Percentiles rank a stretch among this genome's conserved stretches.
phyloP scores from a whole-genome alignment of 2,113 vertebrate genomes.

The Spea bombifrons region DNA sequence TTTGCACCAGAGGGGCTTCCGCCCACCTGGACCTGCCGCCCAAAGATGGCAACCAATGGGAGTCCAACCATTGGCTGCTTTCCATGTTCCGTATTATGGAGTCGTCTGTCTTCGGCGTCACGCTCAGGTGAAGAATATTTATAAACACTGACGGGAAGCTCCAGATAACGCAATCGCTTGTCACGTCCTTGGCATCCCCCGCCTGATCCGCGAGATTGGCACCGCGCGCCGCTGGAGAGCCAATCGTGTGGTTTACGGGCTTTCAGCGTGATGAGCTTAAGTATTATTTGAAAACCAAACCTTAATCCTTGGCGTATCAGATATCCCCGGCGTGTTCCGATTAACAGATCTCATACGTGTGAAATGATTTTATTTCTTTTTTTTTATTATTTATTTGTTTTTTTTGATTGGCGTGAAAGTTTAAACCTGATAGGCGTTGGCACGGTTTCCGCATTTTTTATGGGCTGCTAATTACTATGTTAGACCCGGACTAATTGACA shows the following conservation, averaged over 20 bases:
- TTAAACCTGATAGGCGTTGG: constrained; percentile 29
- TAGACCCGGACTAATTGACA: constrained; percentile 5
- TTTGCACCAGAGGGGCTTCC: too few species aligned
- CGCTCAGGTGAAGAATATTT: constrained; percentile 20
- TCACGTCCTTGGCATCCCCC: constrained; percentile 36
- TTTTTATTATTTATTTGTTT: not conserved
- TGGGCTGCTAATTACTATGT: constrained; percentile 2
- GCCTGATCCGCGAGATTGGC: constrained; percentile 17
- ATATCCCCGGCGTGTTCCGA: constrained; percentile 24
- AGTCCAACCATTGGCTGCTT: too few species aligned
- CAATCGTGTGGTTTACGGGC: constrained; percentile 12
- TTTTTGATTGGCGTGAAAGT: constrained; percentile 40
- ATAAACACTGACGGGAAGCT: constrained; percentile 47
- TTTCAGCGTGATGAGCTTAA: constrained; percentile 40
- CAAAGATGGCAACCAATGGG: too few species aligned
- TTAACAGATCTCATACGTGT: constrained; percentile 37
- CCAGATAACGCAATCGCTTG: constrained; percentile 11
- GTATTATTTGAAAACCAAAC: constrained; percentile 30
- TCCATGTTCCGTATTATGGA: too few species aligned
- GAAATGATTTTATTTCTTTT: constrained; percentile 12
- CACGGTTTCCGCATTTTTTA: constrained; percentile 13
- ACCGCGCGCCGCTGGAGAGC: not conserved
- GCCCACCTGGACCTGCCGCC: too few species aligned
- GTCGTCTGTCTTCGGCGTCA: constrained; percentile 16
- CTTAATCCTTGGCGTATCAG: constrained; percentile 42